Conservation (phyloP, 2,113 vertebrate genomes). For the Fregetta grallaria region DNA sequence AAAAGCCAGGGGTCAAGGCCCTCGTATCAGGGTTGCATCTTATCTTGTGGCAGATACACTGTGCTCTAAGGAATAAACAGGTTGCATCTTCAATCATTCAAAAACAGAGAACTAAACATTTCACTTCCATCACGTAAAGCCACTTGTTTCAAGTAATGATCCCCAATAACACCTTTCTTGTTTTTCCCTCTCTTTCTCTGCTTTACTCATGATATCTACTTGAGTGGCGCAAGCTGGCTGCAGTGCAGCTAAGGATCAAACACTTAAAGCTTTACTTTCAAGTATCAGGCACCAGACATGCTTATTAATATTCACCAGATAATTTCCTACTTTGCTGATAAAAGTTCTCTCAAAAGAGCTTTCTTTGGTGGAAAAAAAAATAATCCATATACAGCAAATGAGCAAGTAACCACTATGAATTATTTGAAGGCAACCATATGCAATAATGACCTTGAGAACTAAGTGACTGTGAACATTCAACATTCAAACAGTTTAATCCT, state of each 20-base stretch:
- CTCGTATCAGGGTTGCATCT: background rate
- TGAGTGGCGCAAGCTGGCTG: background rate
- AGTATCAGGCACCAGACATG: background rate
- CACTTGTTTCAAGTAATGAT: slow-evolving; percentile 3
- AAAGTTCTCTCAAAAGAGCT: slow-evolving; percentile 32
- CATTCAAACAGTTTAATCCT: slow-evolving; percentile 15
- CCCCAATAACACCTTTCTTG: background rate
- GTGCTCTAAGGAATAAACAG: background rate
- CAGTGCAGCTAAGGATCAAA: slow-evolving; percentile 48
- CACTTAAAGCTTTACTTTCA: slow-evolving; percentile 32
- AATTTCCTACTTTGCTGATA: slow-evolving; percentile 19
- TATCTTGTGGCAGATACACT: background rate
- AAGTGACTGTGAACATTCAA: slow-evolving; percentile 4
- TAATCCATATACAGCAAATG: background rate
- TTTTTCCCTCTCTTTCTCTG: background rate
- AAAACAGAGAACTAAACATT: background rate
- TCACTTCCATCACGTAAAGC: background rate
- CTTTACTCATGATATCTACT: background rate
- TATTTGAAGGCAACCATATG: slow-evolving; percentile 34
- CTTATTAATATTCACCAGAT: slow-evolving; percentile 55
- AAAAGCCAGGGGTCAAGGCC: background rate
- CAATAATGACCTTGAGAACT: slow-evolving; percentile 37
- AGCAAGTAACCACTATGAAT: slow-evolving; percentile 37
- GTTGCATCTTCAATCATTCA: background rate
- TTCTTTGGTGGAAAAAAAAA: background rate